These are phyloP conservation scores for Cerastoderma edule DNA, from an alignment of 2,888 invertebrate species.

Conservation along the genomic window DNA sequence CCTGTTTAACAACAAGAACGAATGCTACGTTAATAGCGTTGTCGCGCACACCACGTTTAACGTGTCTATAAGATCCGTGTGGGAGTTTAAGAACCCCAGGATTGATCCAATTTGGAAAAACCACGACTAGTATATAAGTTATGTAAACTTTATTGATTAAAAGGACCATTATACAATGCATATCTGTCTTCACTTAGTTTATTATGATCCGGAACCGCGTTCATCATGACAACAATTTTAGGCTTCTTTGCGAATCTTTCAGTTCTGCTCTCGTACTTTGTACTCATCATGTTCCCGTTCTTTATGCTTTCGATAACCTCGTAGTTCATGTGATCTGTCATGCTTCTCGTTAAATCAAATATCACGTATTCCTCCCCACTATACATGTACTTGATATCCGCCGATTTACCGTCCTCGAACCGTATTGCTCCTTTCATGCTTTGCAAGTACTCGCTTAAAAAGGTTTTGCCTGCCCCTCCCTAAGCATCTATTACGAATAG, in stretches of 20 bases:
- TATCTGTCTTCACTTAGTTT: not conserved
- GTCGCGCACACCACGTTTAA: too few relatives aligned
- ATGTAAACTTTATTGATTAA: too few relatives aligned
- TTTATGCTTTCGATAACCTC: conserved; percentile 4
- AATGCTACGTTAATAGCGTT: too few relatives aligned
- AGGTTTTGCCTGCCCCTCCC: not conserved
- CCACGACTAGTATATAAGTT: too few relatives aligned
- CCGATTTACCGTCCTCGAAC: not conserved
- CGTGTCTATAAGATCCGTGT: too few relatives aligned
- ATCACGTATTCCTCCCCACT: not conserved
- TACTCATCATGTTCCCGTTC: not conserved
- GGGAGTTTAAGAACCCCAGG: too few relatives aligned
- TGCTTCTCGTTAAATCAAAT: not conserved
- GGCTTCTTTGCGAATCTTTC: not conserved
- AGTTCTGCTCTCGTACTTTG: not conserved
- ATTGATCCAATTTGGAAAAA: too few relatives aligned
- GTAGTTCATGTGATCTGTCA: conserved; percentile 4
- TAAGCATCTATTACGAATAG: not conserved
- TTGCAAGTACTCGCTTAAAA: not conserved
- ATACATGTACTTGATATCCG: conserved; percentile 3
- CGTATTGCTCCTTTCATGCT: not conserved
- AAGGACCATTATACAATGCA: too few relatives aligned
- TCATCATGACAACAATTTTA: not conserved
- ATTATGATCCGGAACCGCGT: not conserved
- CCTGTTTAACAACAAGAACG: too few relatives aligned